Conservation (phyloP, 2,113 vertebrate species). For the Otocyon megalotis region DNA sequence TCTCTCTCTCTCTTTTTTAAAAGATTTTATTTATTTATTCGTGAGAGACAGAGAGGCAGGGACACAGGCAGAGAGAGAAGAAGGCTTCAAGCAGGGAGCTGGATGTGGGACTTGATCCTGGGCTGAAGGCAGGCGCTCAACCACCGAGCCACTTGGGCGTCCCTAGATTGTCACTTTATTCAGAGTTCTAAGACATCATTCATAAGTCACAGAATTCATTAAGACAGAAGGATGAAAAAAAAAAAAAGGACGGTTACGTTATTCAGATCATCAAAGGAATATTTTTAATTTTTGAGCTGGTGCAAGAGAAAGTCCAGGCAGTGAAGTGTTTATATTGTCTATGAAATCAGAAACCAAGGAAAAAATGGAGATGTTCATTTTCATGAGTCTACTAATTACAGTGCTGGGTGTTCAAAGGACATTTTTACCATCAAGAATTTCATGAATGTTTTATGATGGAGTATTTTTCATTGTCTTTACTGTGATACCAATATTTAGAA, state of each 20-base stretch:
- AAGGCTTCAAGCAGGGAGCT: too few species aligned
- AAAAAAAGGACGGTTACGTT: neutral
- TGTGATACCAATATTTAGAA: slow-evolving; percentile 34
- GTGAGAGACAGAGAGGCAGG: too few species aligned
- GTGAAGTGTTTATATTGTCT: neutral
- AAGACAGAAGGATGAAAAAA: neutral
- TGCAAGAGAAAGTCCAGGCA: neutral
- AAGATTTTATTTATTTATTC: too few species aligned
- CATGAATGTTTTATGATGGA: slow-evolving; percentile 7
- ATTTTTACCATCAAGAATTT: slow-evolving; percentile 44
- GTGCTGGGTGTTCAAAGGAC: neutral
- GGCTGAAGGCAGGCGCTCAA: too few species aligned
- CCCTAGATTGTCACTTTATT: neutral
- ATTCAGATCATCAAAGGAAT: neutral
- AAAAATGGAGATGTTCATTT: slow-evolving; percentile 30
- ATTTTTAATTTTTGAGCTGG: slow-evolving; percentile 31
- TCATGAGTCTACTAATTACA: neutral
- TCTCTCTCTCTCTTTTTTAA: neutral
- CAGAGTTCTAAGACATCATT: slow-evolving; percentile 6
- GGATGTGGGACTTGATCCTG: too few species aligned
- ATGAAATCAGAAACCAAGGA: neutral
- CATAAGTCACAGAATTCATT: neutral
- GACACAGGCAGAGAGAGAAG: too few species aligned
- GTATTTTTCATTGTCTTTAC: neutral
- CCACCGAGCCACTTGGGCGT: too few species aligned